phyloP scores from a whole-genome alignment of 2,888 invertebrate genomes.

The Drosophila mimetica region DNA sequence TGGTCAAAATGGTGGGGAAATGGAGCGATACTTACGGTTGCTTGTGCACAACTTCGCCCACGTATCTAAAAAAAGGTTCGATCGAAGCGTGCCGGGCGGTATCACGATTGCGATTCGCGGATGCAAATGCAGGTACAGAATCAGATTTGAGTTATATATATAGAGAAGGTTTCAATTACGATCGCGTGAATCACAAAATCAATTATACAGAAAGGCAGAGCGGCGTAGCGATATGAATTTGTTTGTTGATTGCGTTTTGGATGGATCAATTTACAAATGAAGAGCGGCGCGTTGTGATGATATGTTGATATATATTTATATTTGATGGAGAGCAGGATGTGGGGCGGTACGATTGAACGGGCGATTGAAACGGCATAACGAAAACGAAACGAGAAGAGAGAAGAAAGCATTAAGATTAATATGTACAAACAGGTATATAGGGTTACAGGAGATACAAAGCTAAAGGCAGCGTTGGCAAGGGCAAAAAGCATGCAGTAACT shows the following conservation, averaged over 20 bases:
- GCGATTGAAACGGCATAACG: slow-evolving; percentile 47
- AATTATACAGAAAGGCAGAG: slow-evolving; percentile 40
- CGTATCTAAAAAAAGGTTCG: slow-evolving; percentile 86
- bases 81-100: slow-evolving; percentile 46
- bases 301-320: slow-evolving; percentile 8
- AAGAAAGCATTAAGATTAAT: slow-evolving; percentile 61
- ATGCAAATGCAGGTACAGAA: slow-evolving; percentile 41
- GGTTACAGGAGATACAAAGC: slow-evolving; percentile 8
- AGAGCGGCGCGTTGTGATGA: slow-evolving; percentile 14
- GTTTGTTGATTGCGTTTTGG: too few species aligned
- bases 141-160: slow-evolving; percentile 18
- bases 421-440: slow-evolving; percentile 39
- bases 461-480: neutral
- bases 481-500: slow-evolving; percentile 3
- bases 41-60: slow-evolving; percentile 89
- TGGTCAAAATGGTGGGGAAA: slow-evolving; percentile 2
- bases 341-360: slow-evolving; percentile 38
- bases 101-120: slow-evolving; percentile 36
- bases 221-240: slow-evolving; percentile 41
- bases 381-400: slow-evolving; percentile 42
- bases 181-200: slow-evolving; percentile 30
- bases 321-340: slow-evolving; percentile 9
- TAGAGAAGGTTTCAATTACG: slow-evolving; percentile 16
- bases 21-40: slow-evolving; percentile 87
- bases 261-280: slow-evolving; percentile 41